phyloP scores from a whole-genome alignment of 1,140 invertebrate genomes.

The Brachionus calyciflorus region DNA sequence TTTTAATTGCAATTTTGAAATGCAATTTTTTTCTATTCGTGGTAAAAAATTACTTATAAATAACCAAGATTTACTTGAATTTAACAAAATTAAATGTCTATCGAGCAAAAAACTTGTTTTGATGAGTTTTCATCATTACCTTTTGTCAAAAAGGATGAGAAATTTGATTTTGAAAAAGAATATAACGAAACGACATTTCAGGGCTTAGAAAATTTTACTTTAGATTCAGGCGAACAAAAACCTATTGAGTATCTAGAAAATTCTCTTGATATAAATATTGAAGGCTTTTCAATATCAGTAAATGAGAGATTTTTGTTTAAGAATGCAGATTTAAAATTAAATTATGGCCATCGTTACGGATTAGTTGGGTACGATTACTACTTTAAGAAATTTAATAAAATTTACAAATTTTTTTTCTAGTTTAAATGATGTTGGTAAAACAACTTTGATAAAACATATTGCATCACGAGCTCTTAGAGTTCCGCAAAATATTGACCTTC shows the following conservation, averaged over 20 bases:
- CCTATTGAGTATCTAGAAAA: constrained; percentile 82
- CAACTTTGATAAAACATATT: constrained; percentile 91
- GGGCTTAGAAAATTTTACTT: constrained; percentile 78
- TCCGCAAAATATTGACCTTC: constrained; percentile 90
- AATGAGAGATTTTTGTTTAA: constrained; percentile 96
- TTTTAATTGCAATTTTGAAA: too few relatives aligned
- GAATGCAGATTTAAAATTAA: constrained; percentile 90
- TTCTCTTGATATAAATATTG: constrained; percentile 92
- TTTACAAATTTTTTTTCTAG: not conserved
- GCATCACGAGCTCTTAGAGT: constrained; percentile 81
- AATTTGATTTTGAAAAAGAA: not conserved
- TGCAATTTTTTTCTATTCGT: too few relatives aligned
- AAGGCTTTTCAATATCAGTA: constrained; percentile 95
- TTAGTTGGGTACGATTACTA: constrained; percentile 71
- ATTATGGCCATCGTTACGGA: constrained; percentile 88
- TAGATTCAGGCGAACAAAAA: constrained; percentile 78
- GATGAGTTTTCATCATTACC: not conserved
- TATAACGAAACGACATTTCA: not conserved
- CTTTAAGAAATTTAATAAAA: not conserved
- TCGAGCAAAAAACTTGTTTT: constrained; percentile 2
- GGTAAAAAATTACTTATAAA: too few relatives aligned
- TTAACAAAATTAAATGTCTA: not conserved
- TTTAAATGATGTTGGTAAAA: constrained; percentile 94
- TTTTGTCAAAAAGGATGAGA: not conserved
- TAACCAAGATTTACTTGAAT: too few relatives aligned